phyloP scores from a whole-genome alignment of 35 echinoderm and acorn worm genomes.

The Patiria miniata region DNA sequence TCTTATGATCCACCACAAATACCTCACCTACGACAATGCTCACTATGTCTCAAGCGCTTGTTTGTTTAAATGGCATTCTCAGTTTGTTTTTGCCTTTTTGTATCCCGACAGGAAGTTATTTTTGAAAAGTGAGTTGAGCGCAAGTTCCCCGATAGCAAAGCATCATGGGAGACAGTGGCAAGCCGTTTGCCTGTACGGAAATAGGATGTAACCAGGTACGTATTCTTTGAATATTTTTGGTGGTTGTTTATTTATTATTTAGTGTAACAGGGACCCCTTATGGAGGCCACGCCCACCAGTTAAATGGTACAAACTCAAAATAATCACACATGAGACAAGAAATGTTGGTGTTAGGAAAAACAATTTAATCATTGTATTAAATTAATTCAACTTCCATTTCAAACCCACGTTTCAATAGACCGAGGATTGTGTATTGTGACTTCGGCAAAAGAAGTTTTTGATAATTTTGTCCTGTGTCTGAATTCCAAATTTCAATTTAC shows the following conservation, averaged over 20 bases:
- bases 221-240: background rate
- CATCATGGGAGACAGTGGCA: conserved; percentile 52
- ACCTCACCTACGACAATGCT: too few species aligned
- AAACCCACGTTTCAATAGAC: background rate
- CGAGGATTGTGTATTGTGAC: background rate
- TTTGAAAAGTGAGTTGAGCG: background rate
- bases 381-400: background rate
- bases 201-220: conserved; percentile 70
- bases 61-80: background rate
- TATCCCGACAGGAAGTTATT: background rate
- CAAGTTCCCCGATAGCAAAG: background rate
- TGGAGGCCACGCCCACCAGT: background rate
- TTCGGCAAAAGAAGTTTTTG: background rate
- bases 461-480: background rate
- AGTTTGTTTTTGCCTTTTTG: background rate
- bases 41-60: too few species aligned
- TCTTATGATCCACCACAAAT: too few species aligned
- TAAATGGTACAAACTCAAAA: background rate
- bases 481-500: background rate
- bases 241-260: too few species aligned
- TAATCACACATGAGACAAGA: too few species aligned
- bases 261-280: background rate
- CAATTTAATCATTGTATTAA: too few species aligned
- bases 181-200: conserved; percentile 71
- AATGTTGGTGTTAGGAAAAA: too few species aligned